These are phyloP conservation scores for Halocaridina rubra DNA, from an alignment of 2,888 invertebrate genomes.

Conservation along the genomic window DNA sequence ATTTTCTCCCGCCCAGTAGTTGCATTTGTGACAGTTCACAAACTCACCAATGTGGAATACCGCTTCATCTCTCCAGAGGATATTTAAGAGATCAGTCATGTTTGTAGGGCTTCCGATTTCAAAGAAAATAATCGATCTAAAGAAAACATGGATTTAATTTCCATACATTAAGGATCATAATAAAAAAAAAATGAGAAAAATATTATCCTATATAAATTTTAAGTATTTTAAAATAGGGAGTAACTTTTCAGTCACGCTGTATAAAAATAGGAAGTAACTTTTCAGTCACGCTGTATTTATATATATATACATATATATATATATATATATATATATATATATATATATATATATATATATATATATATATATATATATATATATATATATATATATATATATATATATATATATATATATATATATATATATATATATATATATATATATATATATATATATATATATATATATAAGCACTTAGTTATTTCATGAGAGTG, in stretches of 20 bases:
- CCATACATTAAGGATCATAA: too few species aligned
- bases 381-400: neutral
- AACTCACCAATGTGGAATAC: slow-evolving; percentile 65
- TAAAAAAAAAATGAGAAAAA: too few species aligned
- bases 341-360: slow-evolving; percentile 1
- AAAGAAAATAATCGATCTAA: too few species aligned
- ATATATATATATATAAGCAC: too few species aligned
- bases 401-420: too few species aligned
- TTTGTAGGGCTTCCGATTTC: neutral
- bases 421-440: too few species aligned
- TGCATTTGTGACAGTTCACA: slow-evolving; percentile 65
- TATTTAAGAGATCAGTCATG: neutral
- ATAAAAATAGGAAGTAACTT: neutral
- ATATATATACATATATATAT: neutral
- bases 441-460: too few species aligned
- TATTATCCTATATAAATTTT: too few species aligned
- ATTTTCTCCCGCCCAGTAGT: slow-evolving; percentile 65
- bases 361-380: slow-evolving; percentile 27
- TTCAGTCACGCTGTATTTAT: neutral
- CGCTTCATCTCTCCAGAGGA: slow-evolving; percentile 65
- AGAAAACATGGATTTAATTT: too few species aligned
- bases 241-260: neutral
- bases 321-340: neutral
- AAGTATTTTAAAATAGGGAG: neutral
- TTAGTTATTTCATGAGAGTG: too few species aligned